phyloP scores from a whole-genome alignment of 2,888 invertebrate species.

The Drosophila mimetica region DNA sequence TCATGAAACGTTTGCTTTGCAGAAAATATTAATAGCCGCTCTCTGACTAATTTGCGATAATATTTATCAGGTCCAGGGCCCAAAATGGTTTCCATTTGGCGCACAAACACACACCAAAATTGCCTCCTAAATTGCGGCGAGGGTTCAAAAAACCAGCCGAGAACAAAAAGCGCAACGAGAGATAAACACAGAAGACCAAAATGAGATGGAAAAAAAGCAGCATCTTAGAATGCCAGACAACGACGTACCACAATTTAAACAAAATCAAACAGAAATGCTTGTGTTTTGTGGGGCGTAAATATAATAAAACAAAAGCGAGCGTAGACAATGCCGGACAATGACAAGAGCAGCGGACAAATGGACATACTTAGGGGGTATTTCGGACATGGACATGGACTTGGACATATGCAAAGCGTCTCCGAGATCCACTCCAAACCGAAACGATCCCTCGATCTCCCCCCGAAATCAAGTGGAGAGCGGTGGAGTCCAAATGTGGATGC shows the following conservation, averaged over 20 bases:
- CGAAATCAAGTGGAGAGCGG: conserved; percentile 52
- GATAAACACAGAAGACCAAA: conserved; percentile 38
- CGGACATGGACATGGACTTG: conserved; percentile 14
- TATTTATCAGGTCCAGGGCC: conserved; percentile 22
- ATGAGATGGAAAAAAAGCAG: conserved; percentile 14
- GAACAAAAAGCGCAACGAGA: conserved; percentile 35
- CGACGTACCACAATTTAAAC: conserved; percentile 58
- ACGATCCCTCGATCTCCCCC: conserved; percentile 50
- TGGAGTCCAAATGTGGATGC: conserved; percentile 70
- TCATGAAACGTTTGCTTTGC: not conserved
- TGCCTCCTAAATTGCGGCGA: conserved; percentile 39
- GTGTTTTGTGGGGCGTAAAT: conserved; percentile 26
- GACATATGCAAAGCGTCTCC: conserved; percentile 35
- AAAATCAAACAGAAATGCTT: conserved; percentile 62
- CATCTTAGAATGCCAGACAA: conserved; percentile 30
- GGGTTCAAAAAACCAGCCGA: conserved; percentile 35
- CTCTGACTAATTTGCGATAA: conserved; percentile 21
- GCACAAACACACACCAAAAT: not conserved
- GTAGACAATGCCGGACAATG: conserved; percentile 45
- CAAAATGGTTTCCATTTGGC: conserved; percentile 26
- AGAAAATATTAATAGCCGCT: conserved; percentile 2
- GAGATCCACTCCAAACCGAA: conserved; percentile 5
- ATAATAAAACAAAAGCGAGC: conserved; percentile 45
- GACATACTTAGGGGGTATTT: conserved; percentile 19
- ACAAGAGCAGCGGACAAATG: conserved; percentile 34